These are phyloP conservation scores for Eulimnadia texana DNA, from an alignment of 1,140 invertebrate genomes.

Conservation along the genomic window DNA sequence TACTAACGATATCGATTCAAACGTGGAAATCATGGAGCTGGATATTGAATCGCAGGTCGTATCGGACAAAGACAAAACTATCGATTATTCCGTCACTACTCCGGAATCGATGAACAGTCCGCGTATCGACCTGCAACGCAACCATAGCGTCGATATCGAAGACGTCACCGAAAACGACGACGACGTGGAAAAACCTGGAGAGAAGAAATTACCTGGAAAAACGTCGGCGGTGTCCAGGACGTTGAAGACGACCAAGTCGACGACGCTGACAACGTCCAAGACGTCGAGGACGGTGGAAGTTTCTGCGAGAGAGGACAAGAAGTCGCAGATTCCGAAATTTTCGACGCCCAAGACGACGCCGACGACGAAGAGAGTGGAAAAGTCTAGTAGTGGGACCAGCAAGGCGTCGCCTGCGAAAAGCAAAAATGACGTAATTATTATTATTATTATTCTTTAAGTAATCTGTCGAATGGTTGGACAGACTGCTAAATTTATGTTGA, in stretches of 20 bases:
- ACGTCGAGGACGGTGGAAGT: not conserved
- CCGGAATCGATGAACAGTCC: not conserved
- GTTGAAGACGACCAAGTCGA: not conserved
- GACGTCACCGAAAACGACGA: not conserved
- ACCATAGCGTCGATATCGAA: slow-evolving; percentile 1
- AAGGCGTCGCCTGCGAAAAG: not conserved
- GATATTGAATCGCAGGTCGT: not conserved
- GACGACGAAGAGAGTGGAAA: not conserved
- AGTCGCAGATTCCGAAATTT: not conserved
- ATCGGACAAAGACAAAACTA: not conserved
- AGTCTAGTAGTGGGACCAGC: not conserved
- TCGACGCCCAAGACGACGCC: not conserved
- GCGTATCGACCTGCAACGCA: not conserved
- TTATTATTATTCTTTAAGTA: no score
- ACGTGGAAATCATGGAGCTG: not conserved
- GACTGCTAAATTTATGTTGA: no score
- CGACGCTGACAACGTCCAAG: not conserved
- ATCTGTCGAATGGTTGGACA: no score
- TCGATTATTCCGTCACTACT: slow-evolving; percentile 5
- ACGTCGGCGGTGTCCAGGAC: not conserved
- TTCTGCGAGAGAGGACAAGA: not conserved
- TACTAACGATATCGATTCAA: not conserved
- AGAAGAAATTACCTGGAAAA: not conserved
- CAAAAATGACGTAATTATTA: no score
- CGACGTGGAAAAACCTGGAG: not conserved